Percentiles rank a stretch among this genome's conserved stretches.
Evolutionary conservation across 2,888 invertebrate genomes (phyloP).

Genomic region (Calephelis perditalis): DNA sequence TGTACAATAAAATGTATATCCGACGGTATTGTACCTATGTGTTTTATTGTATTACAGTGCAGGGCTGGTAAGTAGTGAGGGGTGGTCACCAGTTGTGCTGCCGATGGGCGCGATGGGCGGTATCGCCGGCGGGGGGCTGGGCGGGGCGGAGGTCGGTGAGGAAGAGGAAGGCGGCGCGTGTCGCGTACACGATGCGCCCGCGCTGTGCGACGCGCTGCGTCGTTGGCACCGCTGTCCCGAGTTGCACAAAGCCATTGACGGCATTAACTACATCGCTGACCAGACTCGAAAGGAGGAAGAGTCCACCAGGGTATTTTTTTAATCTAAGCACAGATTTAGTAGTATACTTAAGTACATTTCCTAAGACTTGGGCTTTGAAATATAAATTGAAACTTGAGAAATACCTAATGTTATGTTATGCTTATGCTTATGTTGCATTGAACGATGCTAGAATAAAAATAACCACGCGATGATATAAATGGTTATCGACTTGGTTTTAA

Average conservation of each 20-base stretch:
- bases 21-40: too few species aligned
- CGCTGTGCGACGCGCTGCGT: slow-evolving; percentile 80
- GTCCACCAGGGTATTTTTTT: slow-evolving; percentile 85
- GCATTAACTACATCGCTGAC: slow-evolving; percentile 94
- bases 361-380: too few species aligned
- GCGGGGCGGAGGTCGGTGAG: slow-evolving; percentile 18
- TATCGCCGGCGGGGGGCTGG: slow-evolving; percentile 28
- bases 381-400: too few species aligned
- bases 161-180: slow-evolving; percentile 66
- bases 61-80: slow-evolving; percentile 41
- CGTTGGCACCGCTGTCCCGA: slow-evolving; percentile 95
- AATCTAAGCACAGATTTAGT: too few species aligned
- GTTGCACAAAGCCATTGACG: slow-evolving; percentile 94
- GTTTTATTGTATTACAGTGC: slow-evolving; percentile 37
- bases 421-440: too few species aligned
- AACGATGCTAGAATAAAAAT: too few species aligned
- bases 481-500: too few species aligned
- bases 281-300: slow-evolving; percentile 95
- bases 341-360: too few species aligned
- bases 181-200: slow-evolving; percentile 70
- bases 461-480: too few species aligned
- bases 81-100: slow-evolving; percentile 32
- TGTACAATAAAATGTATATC: too few species aligned
- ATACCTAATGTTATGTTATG: too few species aligned
- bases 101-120: slow-evolving; percentile 31